phyloP scores from a whole-genome alignment of 2,797 vertebrate genomes.

The Falco columbarius region DNA sequence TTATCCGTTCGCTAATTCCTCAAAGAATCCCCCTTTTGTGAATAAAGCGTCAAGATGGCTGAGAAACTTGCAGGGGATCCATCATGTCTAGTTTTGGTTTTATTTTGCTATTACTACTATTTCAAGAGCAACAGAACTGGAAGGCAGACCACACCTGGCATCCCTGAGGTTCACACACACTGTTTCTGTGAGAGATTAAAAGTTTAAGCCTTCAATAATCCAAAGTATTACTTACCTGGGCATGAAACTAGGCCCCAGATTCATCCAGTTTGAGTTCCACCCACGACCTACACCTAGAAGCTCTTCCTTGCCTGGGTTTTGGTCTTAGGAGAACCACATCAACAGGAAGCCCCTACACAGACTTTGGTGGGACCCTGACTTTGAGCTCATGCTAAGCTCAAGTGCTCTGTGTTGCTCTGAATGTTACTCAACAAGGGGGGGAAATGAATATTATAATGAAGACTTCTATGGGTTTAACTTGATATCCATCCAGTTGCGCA shows the following conservation, averaged over 20 bases:
- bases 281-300: background rate
- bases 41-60: background rate
- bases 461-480: rapidly evolving
- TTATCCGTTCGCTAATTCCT: background rate
- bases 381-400: background rate
- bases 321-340: background rate
- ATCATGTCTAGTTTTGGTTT: background rate
- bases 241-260: background rate
- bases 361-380: background rate
- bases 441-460: background rate
- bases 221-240: background rate
- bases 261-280: background rate
- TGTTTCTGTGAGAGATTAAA: background rate
- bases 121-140: background rate
- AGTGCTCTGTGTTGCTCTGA: background rate
- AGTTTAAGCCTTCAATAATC: background rate
- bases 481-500: rapidly evolving
- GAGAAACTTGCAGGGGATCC: background rate
- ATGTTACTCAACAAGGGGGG: rapidly evolving
- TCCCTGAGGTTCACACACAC: background rate
- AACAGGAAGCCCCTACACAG: background rate
- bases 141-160: background rate
- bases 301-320: background rate
- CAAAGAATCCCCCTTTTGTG: background rate
- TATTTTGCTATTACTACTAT: background rate